Conservation (phyloP, 2,797 vertebrate genomes). For the Acomys russatus region DNA sequence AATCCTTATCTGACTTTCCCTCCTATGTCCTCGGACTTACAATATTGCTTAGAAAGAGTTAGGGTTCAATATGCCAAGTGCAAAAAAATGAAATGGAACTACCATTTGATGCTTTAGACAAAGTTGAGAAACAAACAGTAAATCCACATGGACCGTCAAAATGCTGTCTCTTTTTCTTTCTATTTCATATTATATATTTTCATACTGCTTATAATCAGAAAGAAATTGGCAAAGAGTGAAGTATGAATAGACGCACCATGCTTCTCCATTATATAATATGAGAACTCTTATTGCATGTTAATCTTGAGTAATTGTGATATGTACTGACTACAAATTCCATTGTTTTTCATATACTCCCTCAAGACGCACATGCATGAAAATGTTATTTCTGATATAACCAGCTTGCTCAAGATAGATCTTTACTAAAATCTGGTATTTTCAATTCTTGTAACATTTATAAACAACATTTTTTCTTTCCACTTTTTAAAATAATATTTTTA, state of each 20-base stretch:
- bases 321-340: no score
- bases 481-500: not conserved
- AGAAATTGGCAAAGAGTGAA: no score
- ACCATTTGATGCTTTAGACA: not conserved
- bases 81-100: constrained; percentile 16
- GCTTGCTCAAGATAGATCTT: not conserved
- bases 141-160: not conserved
- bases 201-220: no score
- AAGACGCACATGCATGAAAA: no score
- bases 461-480: not conserved
- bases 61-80: not conserved
- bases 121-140: constrained; percentile 9
- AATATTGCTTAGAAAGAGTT: not conserved
- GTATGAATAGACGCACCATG: no score
- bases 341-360: no score
- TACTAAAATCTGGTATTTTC: constrained; percentile 34
- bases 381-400: not conserved
- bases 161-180: no score
- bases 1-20: not conserved
- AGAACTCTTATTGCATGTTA: no score
- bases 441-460: not conserved
- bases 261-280: no score
- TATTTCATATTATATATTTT: no score
- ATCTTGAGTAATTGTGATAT: no score
- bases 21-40: not conserved